These are phyloP conservation scores for Pristionchus japonicus DNA, from an alignment of 2,888 invertebrate species.

Conservation along the genomic window DNA sequence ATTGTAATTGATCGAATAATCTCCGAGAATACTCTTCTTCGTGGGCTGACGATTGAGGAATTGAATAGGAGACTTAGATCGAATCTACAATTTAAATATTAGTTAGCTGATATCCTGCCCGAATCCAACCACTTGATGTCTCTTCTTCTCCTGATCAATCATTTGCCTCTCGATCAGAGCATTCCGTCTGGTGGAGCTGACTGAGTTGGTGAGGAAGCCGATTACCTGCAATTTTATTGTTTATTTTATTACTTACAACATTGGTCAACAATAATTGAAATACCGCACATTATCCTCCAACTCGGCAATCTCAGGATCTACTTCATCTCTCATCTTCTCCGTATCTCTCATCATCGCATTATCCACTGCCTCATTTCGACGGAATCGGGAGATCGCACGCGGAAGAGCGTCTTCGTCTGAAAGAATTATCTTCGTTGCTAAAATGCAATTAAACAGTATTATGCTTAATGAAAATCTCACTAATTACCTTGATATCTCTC, in stretches of 20 bases:
- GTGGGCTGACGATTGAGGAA: constrained; percentile 7
- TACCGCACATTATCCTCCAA: constrained; percentile 13
- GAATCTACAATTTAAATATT: not conserved
- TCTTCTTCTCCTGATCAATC: not conserved
- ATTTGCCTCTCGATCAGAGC: constrained; percentile 36
- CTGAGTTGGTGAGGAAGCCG: not conserved
- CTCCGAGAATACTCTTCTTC: constrained; percentile 27
- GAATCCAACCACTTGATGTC: not conserved
- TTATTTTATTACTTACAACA: not conserved
- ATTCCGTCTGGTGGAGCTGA: not conserved
- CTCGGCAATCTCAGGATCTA: not conserved
- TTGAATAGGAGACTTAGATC: not conserved
- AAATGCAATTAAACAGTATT: no score
- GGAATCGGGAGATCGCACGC: constrained; percentile 5
- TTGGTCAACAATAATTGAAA: not conserved
- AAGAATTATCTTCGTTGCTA: no score
- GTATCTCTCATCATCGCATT: constrained; percentile 7
- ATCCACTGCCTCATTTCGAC: not conserved
- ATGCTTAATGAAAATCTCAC: no score
- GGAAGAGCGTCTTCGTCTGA: constrained; percentile 9
- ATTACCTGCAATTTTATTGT: not conserved
- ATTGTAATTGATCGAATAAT: constrained; percentile 7
- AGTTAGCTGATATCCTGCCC: not conserved
- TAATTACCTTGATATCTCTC: not conserved
- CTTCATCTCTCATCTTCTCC: not conserved